Evolutionary conservation across 2,113 vertebrate species (phyloP), one percentile per base, ranked within the genome.

Genomic region (Cygnus buccinator): DNA sequence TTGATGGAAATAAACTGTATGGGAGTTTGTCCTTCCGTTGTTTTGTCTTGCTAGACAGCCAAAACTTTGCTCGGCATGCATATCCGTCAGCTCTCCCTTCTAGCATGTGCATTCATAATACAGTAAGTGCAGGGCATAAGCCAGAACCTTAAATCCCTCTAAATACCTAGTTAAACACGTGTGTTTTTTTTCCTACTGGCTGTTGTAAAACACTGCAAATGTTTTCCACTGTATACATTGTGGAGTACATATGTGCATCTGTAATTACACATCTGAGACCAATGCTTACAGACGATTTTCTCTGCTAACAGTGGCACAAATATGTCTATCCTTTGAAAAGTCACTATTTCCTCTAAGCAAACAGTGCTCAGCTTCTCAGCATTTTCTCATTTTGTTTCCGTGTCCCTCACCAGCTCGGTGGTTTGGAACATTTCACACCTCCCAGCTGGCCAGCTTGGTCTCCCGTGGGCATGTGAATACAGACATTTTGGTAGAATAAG

Each of bases 121-220:
- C 31, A n/a, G 39, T 31, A 18, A 58, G 44, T 52, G 67, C 33
- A 55, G 77, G 52, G 54, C n/a, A 1, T 55, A 3, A 62, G 57
- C 80, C 71, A 83, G 66, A 82, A 91, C 75, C 29, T 39, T 55
- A 80, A 80, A 92, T 72, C 50, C 37, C 44, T 43, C 62, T 17
- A 66, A 89, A 91, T 23, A 16, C 66, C 52, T 66, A 28, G 37
- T 89, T 46, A 55, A 87, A 66, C 19, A n/a, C 5, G 13, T 50
- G 63, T 55, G 33, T 10, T 50, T 48, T 35, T 87, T 59, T 50
- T 63, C 63, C 58, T 94, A 70, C 74, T 78, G 93, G 77, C 90
- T 89, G 73, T 31, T 43, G 8, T 37, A 66, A 95, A 96, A 93
- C 25, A 17, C 57, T 82, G 26, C 2, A 2, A 35, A 33, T 78